Conservation (phyloP, 2,113 vertebrate species). For the Balaenoptera acutorostrata region DNA sequence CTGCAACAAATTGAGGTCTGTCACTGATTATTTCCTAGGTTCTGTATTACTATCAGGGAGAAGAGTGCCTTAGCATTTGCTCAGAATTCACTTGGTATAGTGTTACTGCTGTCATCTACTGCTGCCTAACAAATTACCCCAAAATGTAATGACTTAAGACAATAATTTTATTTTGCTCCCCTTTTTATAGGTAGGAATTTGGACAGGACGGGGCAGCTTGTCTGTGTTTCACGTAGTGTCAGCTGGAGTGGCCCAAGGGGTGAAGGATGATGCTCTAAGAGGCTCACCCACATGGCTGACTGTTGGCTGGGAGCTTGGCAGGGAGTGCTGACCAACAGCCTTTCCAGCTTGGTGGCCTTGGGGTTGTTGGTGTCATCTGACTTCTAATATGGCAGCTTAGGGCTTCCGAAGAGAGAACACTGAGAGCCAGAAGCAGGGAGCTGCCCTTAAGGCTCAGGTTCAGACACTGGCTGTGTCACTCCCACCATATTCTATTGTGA, state of each 20-base stretch:
- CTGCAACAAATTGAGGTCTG: neutral
- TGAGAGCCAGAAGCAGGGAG: neutral
- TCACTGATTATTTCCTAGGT: too few relatives aligned
- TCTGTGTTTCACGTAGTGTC: neutral
- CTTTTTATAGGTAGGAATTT: neutral
- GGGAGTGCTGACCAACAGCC: neutral
- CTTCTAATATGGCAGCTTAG: neutral
- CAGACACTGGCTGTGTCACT: neutral
- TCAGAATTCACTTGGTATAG: neutral
- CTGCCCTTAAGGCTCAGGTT: neutral
- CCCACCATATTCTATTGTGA: neutral
- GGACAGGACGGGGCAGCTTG: too few relatives aligned
- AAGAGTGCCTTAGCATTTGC: neutral
- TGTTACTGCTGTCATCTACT: neutral
- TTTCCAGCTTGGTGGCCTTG: neutral
- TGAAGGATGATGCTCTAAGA: neutral
- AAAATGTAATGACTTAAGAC: neutral
- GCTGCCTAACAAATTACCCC: neutral
- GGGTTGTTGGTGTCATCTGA: neutral
- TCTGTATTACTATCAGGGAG: neutral
- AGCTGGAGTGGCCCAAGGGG: too few relatives aligned
- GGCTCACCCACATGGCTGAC: accelerated
- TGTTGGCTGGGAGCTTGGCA: neutral
- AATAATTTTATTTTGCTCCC: neutral
- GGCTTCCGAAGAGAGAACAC: neutral